phyloP scores from a whole-genome alignment of 2,888 invertebrate genomes.

The Leucophora obtusa region DNA sequence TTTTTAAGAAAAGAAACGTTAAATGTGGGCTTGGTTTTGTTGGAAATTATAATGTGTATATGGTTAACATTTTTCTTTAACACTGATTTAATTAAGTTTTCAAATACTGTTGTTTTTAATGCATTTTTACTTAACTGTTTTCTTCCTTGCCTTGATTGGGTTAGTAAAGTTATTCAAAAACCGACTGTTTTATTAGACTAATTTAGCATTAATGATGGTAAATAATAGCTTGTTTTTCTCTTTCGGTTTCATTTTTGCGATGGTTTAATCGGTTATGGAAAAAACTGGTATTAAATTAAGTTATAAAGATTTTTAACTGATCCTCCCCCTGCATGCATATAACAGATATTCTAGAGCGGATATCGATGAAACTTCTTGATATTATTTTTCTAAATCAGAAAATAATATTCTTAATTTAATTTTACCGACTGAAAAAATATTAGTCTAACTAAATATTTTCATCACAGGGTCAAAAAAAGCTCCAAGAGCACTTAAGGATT shows the following conservation, averaged over 20 bases:
- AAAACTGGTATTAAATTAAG: neutral
- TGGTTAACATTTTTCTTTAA: conserved; percentile 38
- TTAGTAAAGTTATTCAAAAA: neutral
- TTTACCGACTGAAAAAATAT: no score
- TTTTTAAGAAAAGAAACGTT: conserved; percentile 8
- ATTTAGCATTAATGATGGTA: neutral
- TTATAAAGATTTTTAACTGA: no score
- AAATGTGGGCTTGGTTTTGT: conserved; percentile 48
- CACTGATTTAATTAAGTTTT: conserved; percentile 60
- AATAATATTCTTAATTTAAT: no score
- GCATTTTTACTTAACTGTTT: conserved; percentile 7
- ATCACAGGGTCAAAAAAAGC: no score
- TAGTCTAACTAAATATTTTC: no score
- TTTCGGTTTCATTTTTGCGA: no score
- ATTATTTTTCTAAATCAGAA: no score
- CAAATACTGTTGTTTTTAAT: conserved; percentile 14
- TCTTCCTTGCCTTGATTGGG: neutral
- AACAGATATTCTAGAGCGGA: no score
- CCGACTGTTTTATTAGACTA: neutral
- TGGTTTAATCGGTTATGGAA: neutral
- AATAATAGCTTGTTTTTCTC: neutral
- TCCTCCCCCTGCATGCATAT: no score
- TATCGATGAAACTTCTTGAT: no score
- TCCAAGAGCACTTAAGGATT: no score
- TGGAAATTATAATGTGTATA: conserved; percentile 29